These are phyloP conservation scores for Cantharis flavilabris DNA, from an alignment of 2,888 invertebrate species.

Conservation along the genomic window DNA sequence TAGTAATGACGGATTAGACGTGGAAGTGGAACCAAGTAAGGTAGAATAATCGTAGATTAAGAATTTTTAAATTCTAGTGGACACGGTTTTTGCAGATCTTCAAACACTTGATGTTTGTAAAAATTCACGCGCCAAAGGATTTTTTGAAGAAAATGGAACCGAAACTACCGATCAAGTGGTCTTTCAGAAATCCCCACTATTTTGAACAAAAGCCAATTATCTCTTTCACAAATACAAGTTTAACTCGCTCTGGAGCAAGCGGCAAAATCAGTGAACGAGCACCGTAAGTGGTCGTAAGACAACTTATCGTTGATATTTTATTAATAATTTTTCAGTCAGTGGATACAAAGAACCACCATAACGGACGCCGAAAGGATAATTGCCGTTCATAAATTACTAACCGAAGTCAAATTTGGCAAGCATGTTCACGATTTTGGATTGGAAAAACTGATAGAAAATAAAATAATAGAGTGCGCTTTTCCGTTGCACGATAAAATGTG, in stretches of 20 bases:
- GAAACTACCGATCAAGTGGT: neutral
- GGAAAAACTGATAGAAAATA: conserved; percentile 33
- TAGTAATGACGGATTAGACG: neutral
- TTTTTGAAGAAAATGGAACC: neutral
- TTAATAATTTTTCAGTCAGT: neutral
- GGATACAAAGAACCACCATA: neutral
- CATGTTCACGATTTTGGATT: neutral
- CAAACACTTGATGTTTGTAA: neutral
- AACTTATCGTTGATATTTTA: neutral
- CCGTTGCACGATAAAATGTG: conserved; percentile 51
- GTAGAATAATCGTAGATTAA: neutral
- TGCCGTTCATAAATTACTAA: neutral
- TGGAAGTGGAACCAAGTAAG: neutral
- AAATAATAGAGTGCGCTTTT: conserved; percentile 44
- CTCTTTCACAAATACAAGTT: neutral
- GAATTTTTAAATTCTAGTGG: neutral
- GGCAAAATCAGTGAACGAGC: neutral
- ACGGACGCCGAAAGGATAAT: conserved; percentile 1
- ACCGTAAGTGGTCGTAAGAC: neutral
- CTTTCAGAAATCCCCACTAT: neutral
- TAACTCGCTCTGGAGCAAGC: neutral
- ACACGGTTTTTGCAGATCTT: neutral
- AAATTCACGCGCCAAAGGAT: neutral
- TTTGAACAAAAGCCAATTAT: neutral
- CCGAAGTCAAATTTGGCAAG: neutral